These are phyloP conservation scores for Hesperophylax magnus DNA, from an alignment of 1,140 invertebrate genomes.

Conservation along the genomic window DNA sequence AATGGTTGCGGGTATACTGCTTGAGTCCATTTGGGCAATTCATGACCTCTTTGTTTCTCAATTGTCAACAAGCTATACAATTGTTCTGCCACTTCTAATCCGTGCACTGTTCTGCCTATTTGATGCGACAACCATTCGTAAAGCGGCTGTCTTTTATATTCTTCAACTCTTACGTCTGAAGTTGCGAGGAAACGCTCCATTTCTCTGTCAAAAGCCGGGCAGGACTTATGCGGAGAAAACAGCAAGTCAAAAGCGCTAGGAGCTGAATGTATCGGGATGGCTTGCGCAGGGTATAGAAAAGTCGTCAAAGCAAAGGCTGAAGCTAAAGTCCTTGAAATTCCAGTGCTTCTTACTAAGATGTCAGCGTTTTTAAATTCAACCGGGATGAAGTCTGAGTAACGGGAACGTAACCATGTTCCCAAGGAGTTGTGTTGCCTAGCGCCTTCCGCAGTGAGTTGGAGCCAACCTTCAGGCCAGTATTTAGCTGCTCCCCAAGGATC, in stretches of 20 bases:
- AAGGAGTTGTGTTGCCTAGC: conserved; percentile 43
- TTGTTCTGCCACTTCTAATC: conserved; percentile 12
- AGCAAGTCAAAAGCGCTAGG: conserved; percentile 31
- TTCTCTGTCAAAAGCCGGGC: conserved; percentile 45
- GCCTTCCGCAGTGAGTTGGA: conserved; percentile 53
- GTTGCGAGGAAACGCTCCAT: conserved; percentile 5
- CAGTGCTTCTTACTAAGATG: conserved; percentile 50
- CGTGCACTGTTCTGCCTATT: conserved; percentile 20
- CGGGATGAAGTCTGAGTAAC: conserved; percentile 50
- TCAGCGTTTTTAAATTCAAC: conserved; percentile 12
- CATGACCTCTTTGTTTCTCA: conserved; percentile 43
- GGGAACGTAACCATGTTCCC: conserved; percentile 34
- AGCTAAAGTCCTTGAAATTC: conserved; percentile 47
- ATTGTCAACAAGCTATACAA: conserved; percentile 53
- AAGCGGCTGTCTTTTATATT: conserved; percentile 21
- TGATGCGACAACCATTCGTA: conserved; percentile 44
- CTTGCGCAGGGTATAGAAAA: conserved; percentile 52
- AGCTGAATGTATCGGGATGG: conserved; percentile 40
- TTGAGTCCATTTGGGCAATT: conserved; percentile 51
- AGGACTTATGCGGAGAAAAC: conserved; percentile 34
- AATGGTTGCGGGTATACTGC: conserved; percentile 46
- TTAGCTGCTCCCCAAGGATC: conserved; percentile 46
- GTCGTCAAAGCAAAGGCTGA: conserved; percentile 45
- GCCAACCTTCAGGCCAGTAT: conserved; percentile 54
- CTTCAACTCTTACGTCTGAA: conserved; percentile 18